Conservation (phyloP, 1,140 invertebrate species). For the Tribolium castaneum region DNA sequence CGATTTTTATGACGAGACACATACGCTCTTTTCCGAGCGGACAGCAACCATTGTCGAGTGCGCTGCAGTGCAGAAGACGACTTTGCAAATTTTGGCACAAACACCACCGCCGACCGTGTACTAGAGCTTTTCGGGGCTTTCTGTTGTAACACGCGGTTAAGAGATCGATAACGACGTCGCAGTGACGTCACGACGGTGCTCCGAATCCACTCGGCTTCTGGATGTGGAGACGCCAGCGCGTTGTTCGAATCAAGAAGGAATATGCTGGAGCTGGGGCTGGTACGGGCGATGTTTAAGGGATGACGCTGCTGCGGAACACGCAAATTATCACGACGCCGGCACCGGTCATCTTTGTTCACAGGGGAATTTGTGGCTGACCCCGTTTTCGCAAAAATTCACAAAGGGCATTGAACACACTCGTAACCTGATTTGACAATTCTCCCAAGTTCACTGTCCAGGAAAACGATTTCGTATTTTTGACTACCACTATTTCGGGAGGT, state of each 20-base stretch:
- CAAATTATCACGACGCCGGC: not conserved
- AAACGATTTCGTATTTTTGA: not conserved
- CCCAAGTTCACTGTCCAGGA: not conserved
- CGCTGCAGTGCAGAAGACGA: not conserved
- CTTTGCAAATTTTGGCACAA: slow-evolving; percentile 39
- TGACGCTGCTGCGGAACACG: not conserved
- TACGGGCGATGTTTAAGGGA: slow-evolving; percentile 10
- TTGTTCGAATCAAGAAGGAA: slow-evolving; percentile 16
- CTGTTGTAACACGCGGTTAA: slow-evolving; percentile 54
- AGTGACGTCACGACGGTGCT: slow-evolving; percentile 58
- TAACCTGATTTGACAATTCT: not conserved
- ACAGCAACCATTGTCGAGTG: not conserved
- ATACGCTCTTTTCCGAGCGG: slow-evolving; percentile 1
- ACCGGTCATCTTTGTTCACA: slow-evolving; percentile 7
- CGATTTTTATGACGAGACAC: slow-evolving; percentile 33
- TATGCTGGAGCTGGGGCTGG: slow-evolving; percentile 12
- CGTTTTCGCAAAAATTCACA: not conserved
- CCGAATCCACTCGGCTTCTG: slow-evolving; percentile 25
- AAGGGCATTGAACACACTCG: not conserved
- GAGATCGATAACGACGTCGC: slow-evolving; percentile 62
- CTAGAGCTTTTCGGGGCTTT: slow-evolving; percentile 51
- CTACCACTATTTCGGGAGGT: too few species aligned
- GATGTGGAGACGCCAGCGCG: slow-evolving; percentile 26
- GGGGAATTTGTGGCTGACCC: not conserved
- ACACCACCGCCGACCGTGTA: slow-evolving; percentile 43